These are phyloP conservation scores for Camelus bactrianus DNA, from an alignment of 2,113 vertebrate genomes.

Conservation along the genomic window DNA sequence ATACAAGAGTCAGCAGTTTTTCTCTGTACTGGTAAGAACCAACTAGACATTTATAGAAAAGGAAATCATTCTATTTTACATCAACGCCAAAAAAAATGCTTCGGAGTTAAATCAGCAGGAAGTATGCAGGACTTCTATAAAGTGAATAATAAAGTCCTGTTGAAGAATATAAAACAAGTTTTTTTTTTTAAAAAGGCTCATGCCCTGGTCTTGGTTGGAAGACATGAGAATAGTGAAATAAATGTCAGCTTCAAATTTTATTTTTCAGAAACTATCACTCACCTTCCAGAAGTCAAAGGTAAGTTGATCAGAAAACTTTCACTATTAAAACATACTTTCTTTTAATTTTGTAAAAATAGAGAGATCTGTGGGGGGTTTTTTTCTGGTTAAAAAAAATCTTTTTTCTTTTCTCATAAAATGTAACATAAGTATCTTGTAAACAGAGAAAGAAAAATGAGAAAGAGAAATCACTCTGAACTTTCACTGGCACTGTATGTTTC, in stretches of 20 bases:
- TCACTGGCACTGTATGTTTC: not conserved
- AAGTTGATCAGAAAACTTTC: constrained; percentile 42
- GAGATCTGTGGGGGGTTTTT: not conserved
- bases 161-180: not conserved
- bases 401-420: not conserved
- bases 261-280: constrained; percentile 53
- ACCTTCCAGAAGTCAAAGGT: constrained; percentile 52
- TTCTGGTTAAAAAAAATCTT: not conserved
- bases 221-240: not conserved
- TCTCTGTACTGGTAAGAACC: not conserved
- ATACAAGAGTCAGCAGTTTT: not conserved
- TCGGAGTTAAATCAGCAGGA: not conserved
- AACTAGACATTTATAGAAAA: not conserved
- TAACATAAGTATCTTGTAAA: not conserved
- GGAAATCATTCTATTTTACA: not conserved
- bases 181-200: too few species aligned
- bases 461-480: not conserved
- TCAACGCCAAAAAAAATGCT: not conserved
- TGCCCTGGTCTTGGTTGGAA: not conserved
- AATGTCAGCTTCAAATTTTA: constrained; percentile 16
- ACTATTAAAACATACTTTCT: not conserved
- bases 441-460: not conserved
- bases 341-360: not conserved
- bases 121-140: not conserved
- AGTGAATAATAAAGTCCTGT: not conserved